Evolutionary conservation across 1,140 invertebrate species (phyloP).

Genomic region (Andrena cerasifolii): DNA sequence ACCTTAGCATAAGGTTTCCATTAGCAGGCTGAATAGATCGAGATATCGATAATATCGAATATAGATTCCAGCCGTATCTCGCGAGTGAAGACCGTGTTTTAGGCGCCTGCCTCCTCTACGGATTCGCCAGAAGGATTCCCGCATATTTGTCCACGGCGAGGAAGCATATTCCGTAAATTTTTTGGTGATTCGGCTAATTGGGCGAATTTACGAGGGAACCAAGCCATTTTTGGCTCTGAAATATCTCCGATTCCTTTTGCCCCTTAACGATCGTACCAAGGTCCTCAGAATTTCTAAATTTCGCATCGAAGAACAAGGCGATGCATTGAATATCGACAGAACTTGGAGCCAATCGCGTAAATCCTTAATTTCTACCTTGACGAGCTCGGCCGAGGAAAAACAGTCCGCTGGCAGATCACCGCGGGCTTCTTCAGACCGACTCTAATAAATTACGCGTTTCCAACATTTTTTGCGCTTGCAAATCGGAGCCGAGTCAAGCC

Average conservation of each 20-base stretch:
- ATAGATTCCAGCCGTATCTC: conserved; percentile 73
- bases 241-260: conserved; percentile 29
- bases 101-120: conserved; percentile 28
- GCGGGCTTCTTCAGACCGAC: neutral
- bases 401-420: neutral
- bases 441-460: no score
- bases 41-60: conserved; percentile 77
- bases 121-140: conserved; percentile 5
- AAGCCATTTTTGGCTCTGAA: conserved; percentile 18
- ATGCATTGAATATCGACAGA: conserved; percentile 2
- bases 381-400: neutral
- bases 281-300: conserved; percentile 65
- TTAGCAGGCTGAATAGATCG: conserved; percentile 73
- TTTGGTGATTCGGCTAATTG: conserved; percentile 73
- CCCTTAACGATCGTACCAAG: conserved; percentile 46
- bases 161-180: conserved; percentile 52
- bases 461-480: neutral
- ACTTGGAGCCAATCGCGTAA: conserved; percentile 11
- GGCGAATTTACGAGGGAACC: conserved; percentile 71
- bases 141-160: conserved; percentile 26
- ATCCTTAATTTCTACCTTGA: conserved; percentile 21
- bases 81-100: conserved; percentile 54
- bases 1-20: conserved; percentile 78
- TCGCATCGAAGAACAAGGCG: conserved; percentile 17
- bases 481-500: neutral